Conservation (phyloP, 2,888 invertebrate genomes). For the Polyommatus iphigenia region DNA sequence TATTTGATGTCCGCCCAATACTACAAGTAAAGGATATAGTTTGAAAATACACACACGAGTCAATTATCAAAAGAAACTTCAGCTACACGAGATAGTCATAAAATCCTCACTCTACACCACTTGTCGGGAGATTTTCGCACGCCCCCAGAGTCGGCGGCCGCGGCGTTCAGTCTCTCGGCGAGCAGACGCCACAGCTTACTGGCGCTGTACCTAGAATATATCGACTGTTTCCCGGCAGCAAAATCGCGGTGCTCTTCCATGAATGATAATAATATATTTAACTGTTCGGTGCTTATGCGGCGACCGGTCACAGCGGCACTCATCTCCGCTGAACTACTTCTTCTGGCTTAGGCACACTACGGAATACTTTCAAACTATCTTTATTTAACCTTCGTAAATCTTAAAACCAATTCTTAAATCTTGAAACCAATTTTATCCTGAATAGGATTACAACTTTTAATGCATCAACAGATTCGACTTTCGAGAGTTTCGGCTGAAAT, state of each 20-base stretch:
- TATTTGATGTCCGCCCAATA: slow-evolving; percentile 76
- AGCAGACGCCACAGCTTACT: slow-evolving; percentile 71
- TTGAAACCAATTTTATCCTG: too few species aligned
- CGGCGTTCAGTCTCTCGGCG: slow-evolving; percentile 71
- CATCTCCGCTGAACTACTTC: slow-evolving; percentile 48
- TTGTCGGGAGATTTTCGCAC: slow-evolving; percentile 72
- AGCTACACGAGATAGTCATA: not conserved
- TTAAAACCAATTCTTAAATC: too few species aligned
- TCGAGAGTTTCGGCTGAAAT: too few species aligned
- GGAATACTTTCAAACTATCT: too few species aligned
- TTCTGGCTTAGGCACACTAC: too few species aligned
- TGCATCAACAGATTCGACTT: too few species aligned
- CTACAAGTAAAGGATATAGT: slow-evolving; percentile 46
- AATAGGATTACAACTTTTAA: too few species aligned
- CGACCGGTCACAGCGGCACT: slow-evolving; percentile 63
- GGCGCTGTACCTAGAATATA: slow-evolving; percentile 71
- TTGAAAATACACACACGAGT: not conserved
- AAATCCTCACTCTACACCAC: slow-evolving; percentile 67
- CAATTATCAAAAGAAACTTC: not conserved
- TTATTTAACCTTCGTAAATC: not conserved
- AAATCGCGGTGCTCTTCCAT: slow-evolving; percentile 76
- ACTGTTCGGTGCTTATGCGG: slow-evolving; percentile 71
- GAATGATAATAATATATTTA: slow-evolving; percentile 67
- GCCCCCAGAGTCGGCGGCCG: slow-evolving; percentile 64
- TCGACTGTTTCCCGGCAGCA: slow-evolving; percentile 69